Conservation (phyloP, 1,140 invertebrate genomes). For the Formica selysi region DNA sequence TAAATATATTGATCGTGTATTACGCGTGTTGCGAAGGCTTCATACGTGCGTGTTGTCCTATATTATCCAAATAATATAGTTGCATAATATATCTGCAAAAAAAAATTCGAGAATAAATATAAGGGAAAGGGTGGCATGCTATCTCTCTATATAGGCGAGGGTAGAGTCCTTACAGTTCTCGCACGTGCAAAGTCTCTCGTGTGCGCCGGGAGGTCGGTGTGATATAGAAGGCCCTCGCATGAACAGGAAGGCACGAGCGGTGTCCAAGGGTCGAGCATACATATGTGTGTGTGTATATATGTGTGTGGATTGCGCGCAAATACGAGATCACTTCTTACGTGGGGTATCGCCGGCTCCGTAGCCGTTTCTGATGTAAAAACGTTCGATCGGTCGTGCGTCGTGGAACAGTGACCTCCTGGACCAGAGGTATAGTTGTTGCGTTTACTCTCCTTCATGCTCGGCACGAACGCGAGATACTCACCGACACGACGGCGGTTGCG, state of each 20-base stretch:
- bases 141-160: background rate
- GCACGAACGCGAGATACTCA: constrained; percentile 46
- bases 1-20: background rate
- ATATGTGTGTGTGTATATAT: too few relatives aligned
- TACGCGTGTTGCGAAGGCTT: background rate
- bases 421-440: constrained; percentile 76
- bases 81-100: background rate
- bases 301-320: background rate
- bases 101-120: too few relatives aligned
- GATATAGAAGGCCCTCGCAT: background rate
- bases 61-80: background rate
- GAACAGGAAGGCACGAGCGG: background rate
- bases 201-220: background rate
- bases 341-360: constrained; percentile 6
- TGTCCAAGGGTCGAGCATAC: background rate
- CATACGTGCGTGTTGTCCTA: background rate
- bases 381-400: constrained; percentile 58
- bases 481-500: background rate
- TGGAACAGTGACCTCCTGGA: constrained; percentile 76
- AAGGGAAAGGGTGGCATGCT: background rate
- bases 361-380: constrained; percentile 40
- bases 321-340: background rate
- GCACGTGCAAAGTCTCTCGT: background rate
- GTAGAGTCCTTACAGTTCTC: too few relatives aligned
- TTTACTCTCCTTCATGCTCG: constrained; percentile 73